These are phyloP conservation scores for Loxodonta africana DNA, from an alignment of 2,113 vertebrate genomes.

Conservation along the genomic window DNA sequence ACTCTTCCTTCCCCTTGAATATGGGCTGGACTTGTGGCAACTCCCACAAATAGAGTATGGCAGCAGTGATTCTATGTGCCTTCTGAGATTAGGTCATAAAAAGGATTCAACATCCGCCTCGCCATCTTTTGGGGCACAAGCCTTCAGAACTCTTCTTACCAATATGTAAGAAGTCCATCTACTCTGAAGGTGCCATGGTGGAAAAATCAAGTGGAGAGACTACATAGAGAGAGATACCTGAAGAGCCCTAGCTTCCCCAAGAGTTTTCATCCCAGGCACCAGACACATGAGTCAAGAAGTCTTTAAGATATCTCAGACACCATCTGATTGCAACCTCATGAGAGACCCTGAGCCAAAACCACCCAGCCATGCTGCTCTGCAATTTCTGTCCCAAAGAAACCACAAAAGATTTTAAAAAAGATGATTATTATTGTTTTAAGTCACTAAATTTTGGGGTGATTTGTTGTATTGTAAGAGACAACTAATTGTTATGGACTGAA, in stretches of 20 bases:
- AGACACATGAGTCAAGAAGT: background rate
- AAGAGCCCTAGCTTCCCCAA: background rate
- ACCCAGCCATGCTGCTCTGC: too few species aligned
- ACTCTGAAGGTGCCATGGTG: background rate
- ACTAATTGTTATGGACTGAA: background rate
- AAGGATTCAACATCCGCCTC: background rate
- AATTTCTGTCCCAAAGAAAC: too few species aligned
- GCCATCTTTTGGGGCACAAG: background rate
- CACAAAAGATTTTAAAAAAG: too few species aligned
- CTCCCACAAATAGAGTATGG: background rate
- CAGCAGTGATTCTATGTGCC: background rate
- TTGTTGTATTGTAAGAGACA: too few species aligned
- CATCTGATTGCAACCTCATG: background rate
- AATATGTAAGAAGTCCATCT: background rate
- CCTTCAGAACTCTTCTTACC: background rate
- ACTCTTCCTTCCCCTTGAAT: background rate
- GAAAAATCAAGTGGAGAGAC: background rate
- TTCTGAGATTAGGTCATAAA: background rate
- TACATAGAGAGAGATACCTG: background rate
- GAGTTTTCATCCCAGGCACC: background rate
- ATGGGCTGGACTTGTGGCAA: background rate
- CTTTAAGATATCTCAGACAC: background rate
- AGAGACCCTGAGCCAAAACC: too few species aligned
- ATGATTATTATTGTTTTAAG: too few species aligned
- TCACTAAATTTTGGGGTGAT: too few species aligned